phyloP scores from a whole-genome alignment of 2,888 invertebrate genomes.

The Hirtodrosophila cameraria region DNA sequence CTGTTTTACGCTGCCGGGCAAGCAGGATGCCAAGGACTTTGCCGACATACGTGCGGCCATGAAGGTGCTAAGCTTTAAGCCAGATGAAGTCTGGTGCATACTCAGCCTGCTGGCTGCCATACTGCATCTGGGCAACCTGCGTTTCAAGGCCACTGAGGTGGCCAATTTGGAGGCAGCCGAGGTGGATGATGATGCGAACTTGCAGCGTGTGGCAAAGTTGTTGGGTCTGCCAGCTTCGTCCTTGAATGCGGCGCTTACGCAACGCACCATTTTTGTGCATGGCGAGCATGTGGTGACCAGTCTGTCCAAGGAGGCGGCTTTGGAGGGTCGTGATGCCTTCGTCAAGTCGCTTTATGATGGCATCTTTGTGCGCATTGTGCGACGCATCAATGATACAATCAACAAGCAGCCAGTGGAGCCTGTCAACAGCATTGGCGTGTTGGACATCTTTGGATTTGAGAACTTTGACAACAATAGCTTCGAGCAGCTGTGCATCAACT shows the following conservation, averaged over 20 bases:
- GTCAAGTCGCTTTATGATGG: conserved; percentile 96
- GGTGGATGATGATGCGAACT: conserved; percentile 89
- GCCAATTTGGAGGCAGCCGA: conserved; percentile 95
- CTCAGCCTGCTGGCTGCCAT: conserved; percentile 93
- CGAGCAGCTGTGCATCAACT: conserved; percentile 98
- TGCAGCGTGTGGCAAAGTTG: conserved; percentile 89
- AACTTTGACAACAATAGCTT: conserved; percentile 96
- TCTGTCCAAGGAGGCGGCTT: conserved; percentile 90
- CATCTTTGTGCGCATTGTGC: conserved; percentile 94
- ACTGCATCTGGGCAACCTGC: conserved; percentile 95
- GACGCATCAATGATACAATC: conserved; percentile 94
- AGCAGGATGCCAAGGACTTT: conserved; percentile 94
- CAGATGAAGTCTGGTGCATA: conserved; percentile 93
- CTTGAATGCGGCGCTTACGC: conserved; percentile 92
- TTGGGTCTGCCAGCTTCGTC: conserved; percentile 89
- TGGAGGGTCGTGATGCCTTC: conserved; percentile 95
- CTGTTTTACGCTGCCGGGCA: conserved; percentile 86
- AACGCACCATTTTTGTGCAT: conserved; percentile 92
- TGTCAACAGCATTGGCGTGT: conserved; percentile 91
- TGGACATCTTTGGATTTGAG: conserved; percentile 99
- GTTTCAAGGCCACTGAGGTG: conserved; percentile 89
- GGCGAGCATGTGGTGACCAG: conserved; percentile 92
- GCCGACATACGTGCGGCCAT: conserved; percentile 95
- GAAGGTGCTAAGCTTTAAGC: conserved; percentile 94
- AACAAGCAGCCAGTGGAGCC: conserved; percentile 85